Evolutionary conservation across 1,140 invertebrate genomes (phyloP).

Genomic region (Trinorchestia longiramus): DNA sequence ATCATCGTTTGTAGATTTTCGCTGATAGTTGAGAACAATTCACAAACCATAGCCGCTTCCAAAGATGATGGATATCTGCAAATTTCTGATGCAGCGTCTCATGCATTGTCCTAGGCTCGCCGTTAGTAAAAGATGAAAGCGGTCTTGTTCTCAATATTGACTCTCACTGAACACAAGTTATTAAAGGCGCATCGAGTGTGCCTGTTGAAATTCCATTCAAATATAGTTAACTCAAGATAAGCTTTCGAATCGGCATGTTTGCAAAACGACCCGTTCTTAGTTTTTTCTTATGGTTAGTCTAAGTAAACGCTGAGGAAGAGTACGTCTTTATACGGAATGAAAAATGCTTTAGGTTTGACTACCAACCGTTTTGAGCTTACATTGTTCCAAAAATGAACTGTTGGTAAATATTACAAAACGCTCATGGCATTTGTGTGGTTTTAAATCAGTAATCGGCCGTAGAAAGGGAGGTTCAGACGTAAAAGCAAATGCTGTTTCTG

Average conservation of each 20-base stretch:
- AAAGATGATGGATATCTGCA: background rate
- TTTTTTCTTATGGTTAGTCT: background rate
- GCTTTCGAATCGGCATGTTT: background rate
- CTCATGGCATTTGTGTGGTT: background rate
- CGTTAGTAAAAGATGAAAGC: background rate
- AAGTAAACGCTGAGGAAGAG: background rate
- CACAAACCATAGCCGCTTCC: too few relatives aligned
- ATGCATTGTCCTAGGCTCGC: background rate
- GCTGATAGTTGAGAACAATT: too few relatives aligned
- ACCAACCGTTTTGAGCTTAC: background rate
- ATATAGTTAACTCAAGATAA: background rate
- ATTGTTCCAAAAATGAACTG: background rate
- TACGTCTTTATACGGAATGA: background rate
- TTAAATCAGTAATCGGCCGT: background rate
- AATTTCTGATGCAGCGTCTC: background rate
- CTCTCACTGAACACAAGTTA: too few relatives aligned
- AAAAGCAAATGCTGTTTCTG: background rate
- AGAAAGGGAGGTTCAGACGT: background rate
- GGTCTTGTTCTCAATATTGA: background rate
- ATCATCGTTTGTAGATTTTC: too few relatives aligned
- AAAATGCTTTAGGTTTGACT: background rate
- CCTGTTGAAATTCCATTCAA: background rate
- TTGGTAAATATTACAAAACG: background rate
- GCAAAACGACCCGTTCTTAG: background rate
- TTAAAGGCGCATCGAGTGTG: background rate